Evolutionary conservation across 2,888 invertebrate genomes (phyloP), one percentile per base, ranked within the genome.

Genomic region (Conus canariensis): DNA sequence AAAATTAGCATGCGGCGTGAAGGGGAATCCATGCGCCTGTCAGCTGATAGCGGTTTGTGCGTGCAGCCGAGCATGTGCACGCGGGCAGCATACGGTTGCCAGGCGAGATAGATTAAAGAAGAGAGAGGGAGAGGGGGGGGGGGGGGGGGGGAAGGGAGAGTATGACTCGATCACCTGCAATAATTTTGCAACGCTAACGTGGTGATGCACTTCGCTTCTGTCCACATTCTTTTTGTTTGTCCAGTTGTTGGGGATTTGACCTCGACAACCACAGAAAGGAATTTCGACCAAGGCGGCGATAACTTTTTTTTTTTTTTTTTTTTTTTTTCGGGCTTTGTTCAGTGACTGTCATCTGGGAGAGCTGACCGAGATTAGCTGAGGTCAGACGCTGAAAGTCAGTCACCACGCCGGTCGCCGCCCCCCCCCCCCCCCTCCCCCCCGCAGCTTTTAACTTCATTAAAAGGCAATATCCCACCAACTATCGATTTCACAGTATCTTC

Each of bases 21-120:
- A 56, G 88, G 87, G 87, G 88, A 86, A 85, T 58, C 91, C 90
- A 91, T 90, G 91, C 91, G 56, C 67, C 82, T 83, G 19, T 83
- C 82, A 83, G 82, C 91, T 91, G 91, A 90, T 85, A 89, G 77
- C 59, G 22, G 60, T 56, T 22, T 59, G 74, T 74, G 87, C 74
- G 74, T 87, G 87, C 87, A 74, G 58, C 19, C 12, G 30, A 4
- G 30, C 60, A 67, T 19, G 67, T 67, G 64, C 86, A 67, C 86
- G 85, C 25, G 67, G 58, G 58, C 56, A 58, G 8, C 58, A 14
- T 70, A 25, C 30, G 87, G 87, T 87, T 87, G 87, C 87, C 74
- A 87, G 25, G 87, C 87, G 58, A n/a, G 58, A 74, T 58, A 56
- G 59, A 87, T 45, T 45, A 64, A 64, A 64, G 64, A 64, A 14